Conservation (phyloP, 2,113 vertebrate species). For the Aspidoscelis tigris region DNA sequence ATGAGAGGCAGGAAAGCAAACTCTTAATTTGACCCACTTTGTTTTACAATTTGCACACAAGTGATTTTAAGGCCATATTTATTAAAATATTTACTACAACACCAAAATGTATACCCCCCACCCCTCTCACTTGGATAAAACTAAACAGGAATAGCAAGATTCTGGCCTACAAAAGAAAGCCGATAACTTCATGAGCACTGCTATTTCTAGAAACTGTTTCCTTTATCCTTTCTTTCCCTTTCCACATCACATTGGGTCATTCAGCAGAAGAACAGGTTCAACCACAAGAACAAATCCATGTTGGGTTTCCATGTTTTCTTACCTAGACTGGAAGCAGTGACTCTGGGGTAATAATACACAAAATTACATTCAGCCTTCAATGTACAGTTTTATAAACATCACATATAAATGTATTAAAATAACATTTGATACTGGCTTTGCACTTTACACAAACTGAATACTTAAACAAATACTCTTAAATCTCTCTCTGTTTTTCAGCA, state of each 20-base stretch:
- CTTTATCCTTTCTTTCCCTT: not conserved
- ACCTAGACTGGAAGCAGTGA: not conserved
- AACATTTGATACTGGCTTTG: too few relatives aligned
- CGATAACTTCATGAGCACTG: not conserved
- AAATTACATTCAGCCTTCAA: not conserved
- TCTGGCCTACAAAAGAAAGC: not conserved
- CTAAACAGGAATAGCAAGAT: not conserved
- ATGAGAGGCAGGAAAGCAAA: not conserved
- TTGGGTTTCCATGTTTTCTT: not conserved
- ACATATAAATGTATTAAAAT: too few relatives aligned
- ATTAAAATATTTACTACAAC: not conserved
- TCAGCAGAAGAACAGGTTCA: not conserved
- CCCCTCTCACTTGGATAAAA: too few relatives aligned
- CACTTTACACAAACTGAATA: too few relatives aligned
- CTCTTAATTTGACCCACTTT: not conserved
- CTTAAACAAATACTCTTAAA: too few relatives aligned
- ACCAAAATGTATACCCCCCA: not conserved
- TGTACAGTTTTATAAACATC: too few relatives aligned
- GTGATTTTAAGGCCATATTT: not conserved
- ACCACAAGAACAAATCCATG: not conserved
- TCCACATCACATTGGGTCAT: not conserved
- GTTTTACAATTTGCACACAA: not conserved
- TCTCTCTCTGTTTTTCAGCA: too few relatives aligned
- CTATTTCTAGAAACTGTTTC: not conserved
- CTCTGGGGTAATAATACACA: not conserved